Conservation (phyloP, 2,113 vertebrate genomes). For the Channa argus region DNA sequence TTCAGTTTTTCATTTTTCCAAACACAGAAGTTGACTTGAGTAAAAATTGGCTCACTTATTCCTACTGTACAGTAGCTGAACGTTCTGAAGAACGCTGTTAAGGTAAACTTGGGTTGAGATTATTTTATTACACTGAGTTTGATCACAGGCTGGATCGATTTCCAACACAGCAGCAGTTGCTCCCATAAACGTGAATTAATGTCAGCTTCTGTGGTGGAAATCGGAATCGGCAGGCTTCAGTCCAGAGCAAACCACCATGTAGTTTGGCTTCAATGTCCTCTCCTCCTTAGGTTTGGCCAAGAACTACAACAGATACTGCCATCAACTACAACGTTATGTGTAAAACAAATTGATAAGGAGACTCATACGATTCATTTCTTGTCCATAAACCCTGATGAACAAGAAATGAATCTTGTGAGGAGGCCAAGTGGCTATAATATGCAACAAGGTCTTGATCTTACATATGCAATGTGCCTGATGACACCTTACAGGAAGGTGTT, state of each 20-base stretch:
- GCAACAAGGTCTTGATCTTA: background rate
- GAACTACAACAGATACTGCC: slow-evolving; percentile 8
- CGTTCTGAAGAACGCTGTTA: no score
- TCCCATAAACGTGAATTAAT: no score
- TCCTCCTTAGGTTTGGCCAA: slow-evolving; percentile 9
- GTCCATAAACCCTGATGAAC: background rate
- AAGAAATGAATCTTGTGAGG: no score
- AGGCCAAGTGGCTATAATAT: slow-evolving; percentile 1
- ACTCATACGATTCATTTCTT: background rate
- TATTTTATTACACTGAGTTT: no score
- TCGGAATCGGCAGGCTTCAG: slow-evolving; percentile 2
- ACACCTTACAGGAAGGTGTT: slow-evolving; percentile 10
- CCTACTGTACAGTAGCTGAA: no score
- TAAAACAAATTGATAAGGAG: background rate
- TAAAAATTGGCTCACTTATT: no score
- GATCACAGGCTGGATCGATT: background rate
- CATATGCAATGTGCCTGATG: slow-evolving; percentile 10
- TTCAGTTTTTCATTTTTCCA: no score
- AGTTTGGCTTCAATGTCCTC: slow-evolving; percentile 18
- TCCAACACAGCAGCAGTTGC: slow-evolving; percentile 4
- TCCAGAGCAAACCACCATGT: slow-evolving; percentile 34
- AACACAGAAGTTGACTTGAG: no score
- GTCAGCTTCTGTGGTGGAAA: slow-evolving; percentile 16
- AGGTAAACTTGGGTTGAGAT: no score
- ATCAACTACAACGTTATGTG: background rate